Conservation (phyloP, 23 tunicate species). For the Trididemnum nubilum region DNA sequence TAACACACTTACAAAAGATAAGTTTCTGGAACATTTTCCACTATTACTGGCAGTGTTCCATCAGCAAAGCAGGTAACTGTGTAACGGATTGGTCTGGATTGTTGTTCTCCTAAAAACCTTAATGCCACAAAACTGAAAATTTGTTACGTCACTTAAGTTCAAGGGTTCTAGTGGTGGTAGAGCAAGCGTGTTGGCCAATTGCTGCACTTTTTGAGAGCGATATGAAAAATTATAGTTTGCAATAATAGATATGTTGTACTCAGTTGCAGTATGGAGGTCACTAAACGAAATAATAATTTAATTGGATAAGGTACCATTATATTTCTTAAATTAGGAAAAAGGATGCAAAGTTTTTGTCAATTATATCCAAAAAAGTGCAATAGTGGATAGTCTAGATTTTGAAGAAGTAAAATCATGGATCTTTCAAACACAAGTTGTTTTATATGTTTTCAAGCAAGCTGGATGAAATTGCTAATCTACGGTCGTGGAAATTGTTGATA, state of each 20-base stretch:
- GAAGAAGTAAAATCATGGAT: too few species aligned
- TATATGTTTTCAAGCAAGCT: too few species aligned
- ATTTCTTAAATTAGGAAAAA: not conserved
- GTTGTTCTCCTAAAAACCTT: constrained; percentile 36
- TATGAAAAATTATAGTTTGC: constrained; percentile 23
- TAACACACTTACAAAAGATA: not conserved
- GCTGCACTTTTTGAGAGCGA: not conserved
- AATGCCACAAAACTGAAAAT: constrained; percentile 41
- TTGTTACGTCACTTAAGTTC: constrained; percentile 53
- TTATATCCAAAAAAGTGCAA: not conserved
- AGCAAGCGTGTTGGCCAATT: constrained; percentile 33
- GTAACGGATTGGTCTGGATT: constrained; percentile 36
- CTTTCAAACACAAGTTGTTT: too few species aligned
- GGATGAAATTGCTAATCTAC: too few species aligned
- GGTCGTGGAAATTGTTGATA: too few species aligned
- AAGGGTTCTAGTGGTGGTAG: constrained; percentile 65
- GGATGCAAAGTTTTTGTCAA: not conserved
- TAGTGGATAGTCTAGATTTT: too few species aligned
- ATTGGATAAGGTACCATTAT: too few species aligned
- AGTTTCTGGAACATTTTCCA: constrained; percentile 17
- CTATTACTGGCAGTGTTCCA: constrained; percentile 12
- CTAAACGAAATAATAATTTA: constrained; percentile 51
- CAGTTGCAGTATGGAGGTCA: constrained; percentile 43
- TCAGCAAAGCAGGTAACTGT: constrained; percentile 37
- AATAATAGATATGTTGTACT: constrained; percentile 37